Conservation (phyloP, 2,888 invertebrate genomes). For the Cheilosia variabilis region DNA sequence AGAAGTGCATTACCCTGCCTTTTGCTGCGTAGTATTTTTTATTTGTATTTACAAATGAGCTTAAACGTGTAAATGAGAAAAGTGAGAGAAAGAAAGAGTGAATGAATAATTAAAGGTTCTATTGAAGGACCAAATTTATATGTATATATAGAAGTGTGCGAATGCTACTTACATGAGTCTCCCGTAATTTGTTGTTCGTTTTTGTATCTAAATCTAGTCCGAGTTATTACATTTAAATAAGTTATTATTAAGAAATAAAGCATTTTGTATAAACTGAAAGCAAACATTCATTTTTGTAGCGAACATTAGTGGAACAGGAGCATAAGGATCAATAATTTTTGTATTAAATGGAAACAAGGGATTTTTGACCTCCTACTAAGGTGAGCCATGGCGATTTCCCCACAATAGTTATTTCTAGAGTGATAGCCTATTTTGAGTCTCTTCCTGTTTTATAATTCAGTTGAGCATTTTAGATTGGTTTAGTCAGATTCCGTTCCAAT, state of each 20-base stretch:
- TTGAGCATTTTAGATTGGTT: too few relatives aligned
- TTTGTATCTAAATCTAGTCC: slow-evolving; percentile 71
- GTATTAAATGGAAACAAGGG: too few relatives aligned
- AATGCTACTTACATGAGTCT: slow-evolving; percentile 68
- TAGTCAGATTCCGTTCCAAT: too few relatives aligned
- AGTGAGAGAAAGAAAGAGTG: slow-evolving; percentile 10
- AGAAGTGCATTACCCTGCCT: slow-evolving; percentile 38
- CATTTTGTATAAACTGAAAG: slow-evolving; percentile 56
- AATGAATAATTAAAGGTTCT: slow-evolving; percentile 18
- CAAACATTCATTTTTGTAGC: too few relatives aligned
- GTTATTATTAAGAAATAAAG: slow-evolving; percentile 69
- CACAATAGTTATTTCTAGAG: too few relatives aligned
- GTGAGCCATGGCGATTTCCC: too few relatives aligned
- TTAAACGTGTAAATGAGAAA: slow-evolving; percentile 35
- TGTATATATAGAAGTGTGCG: slow-evolving; percentile 32
- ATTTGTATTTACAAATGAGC: slow-evolving; percentile 55
- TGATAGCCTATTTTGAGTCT: too few relatives aligned
- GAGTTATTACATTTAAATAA: slow-evolving; percentile 46
- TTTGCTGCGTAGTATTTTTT: slow-evolving; percentile 63
- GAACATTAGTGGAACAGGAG: too few relatives aligned
- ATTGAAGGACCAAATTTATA: slow-evolving; percentile 20
- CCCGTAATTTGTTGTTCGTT: slow-evolving; percentile 60
- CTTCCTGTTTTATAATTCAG: too few relatives aligned
- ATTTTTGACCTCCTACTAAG: too few relatives aligned
- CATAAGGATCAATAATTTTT: too few relatives aligned